Base-by-base conservation (phyloP, 2,888 invertebrate species). In the Altica lythri region DNA sequence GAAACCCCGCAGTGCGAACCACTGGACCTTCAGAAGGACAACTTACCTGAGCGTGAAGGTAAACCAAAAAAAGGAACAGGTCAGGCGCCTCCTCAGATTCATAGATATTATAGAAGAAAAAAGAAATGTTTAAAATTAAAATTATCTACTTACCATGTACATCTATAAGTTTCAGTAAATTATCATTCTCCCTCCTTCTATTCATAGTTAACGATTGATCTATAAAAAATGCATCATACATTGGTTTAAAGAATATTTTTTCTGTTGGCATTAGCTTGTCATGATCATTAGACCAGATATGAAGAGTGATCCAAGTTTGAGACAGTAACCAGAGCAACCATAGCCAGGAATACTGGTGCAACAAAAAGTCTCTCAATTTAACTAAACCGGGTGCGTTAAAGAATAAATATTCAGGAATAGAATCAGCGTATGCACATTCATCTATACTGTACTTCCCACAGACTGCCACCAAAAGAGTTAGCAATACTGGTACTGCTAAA, bases 151-250 rank as follows among this genome's bases (percentile, higher is more conserved):
- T 22, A 40, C 47, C 12, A 13, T 40, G 43, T n/a, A 2, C 18
- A 12, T 42, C 5, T 13, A 44, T 40, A 9, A 34, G 14, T 27
- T 50, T 48, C 8, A 40, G 38, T 6, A 53, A 25, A 6, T 13
- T 34, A 18, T 18, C 50, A 19, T 57, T 45, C 38, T 55, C 47
- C 60, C 86, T 83, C 37, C 90, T 81, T 59, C 94, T 81, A 72
- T 93, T 95, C 71, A 95, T 75, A 35, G 90, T 84, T 58, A 95
- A 70, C 0, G 90, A 90, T 72, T 92, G 93, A 70, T 95, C 95
- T 48, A 95, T 82, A 12, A 95, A 76, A 1, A 89, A 81, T 0
- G 90, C 86, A 68, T 86, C 86, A 76, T 92, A 95, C 85, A 91
- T 89, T 1, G 92, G 90, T 57, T 85, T 83, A 3, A 89, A 83